Conservation (phyloP, 2,888 invertebrate species). For the Andrena trimmerana region DNA sequence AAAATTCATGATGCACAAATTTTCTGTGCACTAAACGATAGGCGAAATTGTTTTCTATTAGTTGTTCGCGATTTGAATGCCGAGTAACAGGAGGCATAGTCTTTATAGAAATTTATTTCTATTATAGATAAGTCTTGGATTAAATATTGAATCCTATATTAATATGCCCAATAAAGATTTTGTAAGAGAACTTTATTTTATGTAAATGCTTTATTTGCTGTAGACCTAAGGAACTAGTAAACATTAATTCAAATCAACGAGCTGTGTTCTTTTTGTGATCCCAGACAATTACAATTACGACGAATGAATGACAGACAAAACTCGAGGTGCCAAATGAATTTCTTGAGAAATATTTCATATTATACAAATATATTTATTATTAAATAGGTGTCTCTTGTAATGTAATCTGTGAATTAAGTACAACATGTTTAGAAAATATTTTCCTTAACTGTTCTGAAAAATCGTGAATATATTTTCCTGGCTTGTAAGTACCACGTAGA, state of each 20-base stretch:
- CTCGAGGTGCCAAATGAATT: neutral
- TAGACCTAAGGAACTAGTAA: conserved; percentile 56
- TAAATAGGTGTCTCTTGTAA: conserved; percentile 22
- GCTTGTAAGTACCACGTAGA: conserved; percentile 26
- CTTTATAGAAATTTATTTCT: conserved; percentile 45
- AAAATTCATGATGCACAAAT: conserved; percentile 1
- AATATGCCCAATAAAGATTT: conserved; percentile 52
- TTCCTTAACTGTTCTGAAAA: conserved; percentile 9
- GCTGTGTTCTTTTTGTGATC: conserved; percentile 11
- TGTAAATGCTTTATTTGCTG: conserved; percentile 60
- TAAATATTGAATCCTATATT: conserved; percentile 38
- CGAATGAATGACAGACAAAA: conserved; percentile 1
- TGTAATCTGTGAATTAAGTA: conserved; percentile 49
- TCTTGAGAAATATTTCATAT: conserved; percentile 1
- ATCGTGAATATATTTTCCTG: conserved; percentile 15
- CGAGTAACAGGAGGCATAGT: conserved; percentile 10
- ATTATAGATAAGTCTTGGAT: conserved; percentile 40
- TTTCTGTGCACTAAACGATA: conserved; percentile 23
- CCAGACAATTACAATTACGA: neutral
- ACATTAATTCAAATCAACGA: conserved; percentile 31
- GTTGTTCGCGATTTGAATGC: conserved; percentile 17
- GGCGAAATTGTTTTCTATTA: conserved; percentile 4
- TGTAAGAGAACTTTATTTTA: conserved; percentile 57
- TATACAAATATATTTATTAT: conserved; percentile 59
- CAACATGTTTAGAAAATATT: conserved; percentile 40